Conservation (phyloP, 2,888 invertebrate species). For the Ormyrus nitidulus region DNA sequence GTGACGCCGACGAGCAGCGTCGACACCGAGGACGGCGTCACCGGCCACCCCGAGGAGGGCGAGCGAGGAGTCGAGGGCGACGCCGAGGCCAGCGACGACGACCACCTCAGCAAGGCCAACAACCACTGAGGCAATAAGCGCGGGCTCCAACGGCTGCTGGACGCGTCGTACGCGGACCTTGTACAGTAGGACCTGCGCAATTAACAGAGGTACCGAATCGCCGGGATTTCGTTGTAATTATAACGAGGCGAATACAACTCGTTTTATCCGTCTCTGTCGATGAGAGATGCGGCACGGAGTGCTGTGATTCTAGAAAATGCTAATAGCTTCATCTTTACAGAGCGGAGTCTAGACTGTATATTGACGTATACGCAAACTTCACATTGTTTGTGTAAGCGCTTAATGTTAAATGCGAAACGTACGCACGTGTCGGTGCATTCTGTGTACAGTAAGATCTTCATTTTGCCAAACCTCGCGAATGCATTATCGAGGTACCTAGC, state of each 20-base stretch:
- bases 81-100: conserved; percentile 79
- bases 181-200: conserved; percentile 20
- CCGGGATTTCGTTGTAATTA: not conserved
- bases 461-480: not conserved
- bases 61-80: conserved; percentile 79
- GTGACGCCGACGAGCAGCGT: conserved; percentile 79
- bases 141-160: no score
- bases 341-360: conserved; percentile 15
- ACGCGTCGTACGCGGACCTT: not conserved
- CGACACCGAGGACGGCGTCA: conserved; percentile 78
- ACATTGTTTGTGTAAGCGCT: not conserved
- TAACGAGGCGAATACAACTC: not conserved
- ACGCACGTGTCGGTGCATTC: conserved; percentile 12
- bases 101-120: conserved; percentile 63
- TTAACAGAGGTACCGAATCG: not conserved
- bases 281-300: not conserved
- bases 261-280: not conserved
- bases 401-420: not conserved
- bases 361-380: conserved; percentile 11
- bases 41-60: conserved; percentile 76
- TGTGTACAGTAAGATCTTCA: conserved; percentile 9
- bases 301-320: not conserved
- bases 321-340: not conserved
- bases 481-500: no score
- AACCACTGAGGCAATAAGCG: conserved; percentile 56